Percentiles rank a stretch among this genome's conserved stretches.
Conservation (phyloP, 1,140 invertebrate genomes). For the Nomia melanderi region DNA sequence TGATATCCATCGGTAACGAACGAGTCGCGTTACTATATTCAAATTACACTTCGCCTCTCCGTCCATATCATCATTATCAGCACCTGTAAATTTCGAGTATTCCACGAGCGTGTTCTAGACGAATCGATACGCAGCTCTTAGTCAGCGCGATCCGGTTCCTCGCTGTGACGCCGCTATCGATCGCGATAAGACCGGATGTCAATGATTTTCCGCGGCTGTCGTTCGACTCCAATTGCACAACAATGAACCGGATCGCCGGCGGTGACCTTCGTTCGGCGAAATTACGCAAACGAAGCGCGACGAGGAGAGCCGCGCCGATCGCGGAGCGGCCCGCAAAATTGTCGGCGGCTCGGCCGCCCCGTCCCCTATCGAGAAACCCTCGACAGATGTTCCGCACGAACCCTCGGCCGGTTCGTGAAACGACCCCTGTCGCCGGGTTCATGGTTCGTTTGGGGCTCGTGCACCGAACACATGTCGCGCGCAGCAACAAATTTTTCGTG, state of each 20-base stretch:
- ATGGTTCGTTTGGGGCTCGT: conserved; percentile 32
- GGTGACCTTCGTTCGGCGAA: neutral
- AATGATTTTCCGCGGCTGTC: no score
- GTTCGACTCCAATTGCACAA: no score
- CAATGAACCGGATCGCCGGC: no score
- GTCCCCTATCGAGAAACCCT: conserved; percentile 38
- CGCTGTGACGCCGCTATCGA: no score
- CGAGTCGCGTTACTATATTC: no score
- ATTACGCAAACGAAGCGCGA: neutral
- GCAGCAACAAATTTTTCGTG: conserved; percentile 11
- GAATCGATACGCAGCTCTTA: no score
- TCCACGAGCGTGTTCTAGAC: neutral
- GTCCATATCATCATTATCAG: no score
- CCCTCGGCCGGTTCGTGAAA: conserved; percentile 12
- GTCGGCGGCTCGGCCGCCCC: neutral
- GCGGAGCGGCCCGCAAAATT: conserved; percentile 1
- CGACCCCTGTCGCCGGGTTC: conserved; percentile 43
- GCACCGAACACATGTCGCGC: conserved; percentile 53
- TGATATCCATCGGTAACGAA: no score
- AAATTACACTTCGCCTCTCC: no score
- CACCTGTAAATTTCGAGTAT: neutral
- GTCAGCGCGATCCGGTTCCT: neutral
- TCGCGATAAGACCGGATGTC: no score
- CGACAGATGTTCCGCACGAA: conserved; percentile 56
- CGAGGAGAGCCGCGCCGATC: neutral